Evolutionary conservation across 2,797 vertebrate species (phyloP), one percentile per base, ranked within the genome.

Genomic region (Falco peregrinus): DNA sequence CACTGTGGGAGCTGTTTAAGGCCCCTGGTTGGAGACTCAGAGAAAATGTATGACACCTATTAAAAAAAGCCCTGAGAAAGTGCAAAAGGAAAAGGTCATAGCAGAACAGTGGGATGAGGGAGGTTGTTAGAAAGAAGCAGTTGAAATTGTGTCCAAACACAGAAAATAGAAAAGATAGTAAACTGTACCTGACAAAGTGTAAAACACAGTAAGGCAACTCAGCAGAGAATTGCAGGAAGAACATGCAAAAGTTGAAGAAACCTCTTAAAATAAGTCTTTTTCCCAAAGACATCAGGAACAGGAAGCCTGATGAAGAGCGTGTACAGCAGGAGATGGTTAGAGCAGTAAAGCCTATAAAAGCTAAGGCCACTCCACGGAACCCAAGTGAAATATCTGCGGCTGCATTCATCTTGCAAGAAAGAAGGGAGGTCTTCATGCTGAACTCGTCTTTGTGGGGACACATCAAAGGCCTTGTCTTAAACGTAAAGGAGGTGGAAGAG

Each of bases 41-140:
- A 13, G 59, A 87, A 89, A 89, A 95, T 77, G 39, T 77, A 51
- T 41, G 91, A 37, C 51, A 89, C 33, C 48, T 70, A 76, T 91
- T 87, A 48, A 82, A 79, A 75, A 61, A 63, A 59, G 24, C 50
- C 65, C 65, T 35, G 84, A 69, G 81, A 92, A 89, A 92, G 82
- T 85, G 71, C 54, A 39, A 24, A 83, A 89, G 39, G 78, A 70
- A 96, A 93, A 96, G 94, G 94, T 95, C 96, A 57, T 3, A 74
- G 91, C 7, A n/a, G 71, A 93, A 51, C 37, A 28, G 59, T 43
- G 75, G 75, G 89, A 83, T 21, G 81, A 77, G 51, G 48, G 51
- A 80, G 31, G 33, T 0, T 47, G 59, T 63, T 28, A 51, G 75
- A 79, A 89, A 69, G 71, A 61, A 82, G 69, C 3, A 90, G 82